Percentiles rank a stretch among this genome's conserved stretches.
Conservation (phyloP, 2,113 vertebrate genomes). For the Caretta caretta region DNA sequence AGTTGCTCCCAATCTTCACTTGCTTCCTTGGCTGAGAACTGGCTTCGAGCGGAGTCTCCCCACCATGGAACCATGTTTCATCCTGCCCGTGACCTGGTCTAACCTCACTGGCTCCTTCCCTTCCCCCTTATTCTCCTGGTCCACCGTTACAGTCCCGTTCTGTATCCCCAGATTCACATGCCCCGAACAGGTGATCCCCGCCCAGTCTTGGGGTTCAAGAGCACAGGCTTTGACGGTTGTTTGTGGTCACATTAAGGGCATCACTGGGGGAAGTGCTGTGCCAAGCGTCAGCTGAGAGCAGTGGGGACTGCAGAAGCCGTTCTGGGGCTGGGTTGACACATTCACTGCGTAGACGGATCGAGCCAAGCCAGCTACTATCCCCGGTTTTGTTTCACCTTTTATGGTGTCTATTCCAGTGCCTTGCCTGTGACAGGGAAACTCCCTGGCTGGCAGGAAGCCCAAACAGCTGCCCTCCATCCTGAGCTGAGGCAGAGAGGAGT, state of each 20-base stretch:
- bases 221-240: not conserved
- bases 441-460: not conserved
- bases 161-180: not conserved
- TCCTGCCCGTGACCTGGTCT: not conserved
- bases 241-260: not conserved
- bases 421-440: not conserved
- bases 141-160: not conserved
- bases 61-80: not conserved
- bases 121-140: not conserved
- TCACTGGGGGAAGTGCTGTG: not conserved
- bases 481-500: not conserved
- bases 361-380: slow-evolving; percentile 54
- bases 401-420: slow-evolving; percentile 26
- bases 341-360: slow-evolving; percentile 18
- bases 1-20: not conserved
- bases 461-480: not conserved
- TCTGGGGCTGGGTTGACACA: slow-evolving; percentile 2
- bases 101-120: not conserved
- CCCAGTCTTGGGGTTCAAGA: not conserved
- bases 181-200: not conserved
- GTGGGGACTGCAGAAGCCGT: not conserved
- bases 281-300: slow-evolving; percentile 1
- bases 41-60: not conserved
- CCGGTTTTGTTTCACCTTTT: not conserved
- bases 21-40: not conserved